These are phyloP conservation scores for Pluvialis apricaria DNA, from an alignment of 2,113 vertebrate species.

Conservation along the genomic window DNA sequence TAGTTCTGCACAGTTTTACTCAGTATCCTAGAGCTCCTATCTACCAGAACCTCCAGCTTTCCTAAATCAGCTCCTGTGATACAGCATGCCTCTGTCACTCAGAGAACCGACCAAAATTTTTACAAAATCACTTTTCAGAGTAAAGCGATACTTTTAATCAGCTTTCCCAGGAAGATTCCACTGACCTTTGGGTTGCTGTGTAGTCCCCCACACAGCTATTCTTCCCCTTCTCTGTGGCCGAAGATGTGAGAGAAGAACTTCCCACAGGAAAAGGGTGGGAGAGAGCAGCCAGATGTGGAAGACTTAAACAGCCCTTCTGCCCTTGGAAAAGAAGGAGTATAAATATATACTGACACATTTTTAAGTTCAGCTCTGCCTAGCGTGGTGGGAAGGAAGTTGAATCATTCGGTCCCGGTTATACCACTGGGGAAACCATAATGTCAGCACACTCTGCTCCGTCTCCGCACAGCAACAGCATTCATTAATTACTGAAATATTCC, in stretches of 20 bases:
- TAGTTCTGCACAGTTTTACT: not conserved
- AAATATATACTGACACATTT: constrained; percentile 58
- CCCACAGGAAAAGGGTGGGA: constrained; percentile 65
- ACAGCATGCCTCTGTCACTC: not conserved
- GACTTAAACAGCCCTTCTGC: constrained; percentile 45
- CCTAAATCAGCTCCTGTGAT: not conserved
- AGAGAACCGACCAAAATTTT: not conserved
- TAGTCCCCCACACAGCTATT: constrained; percentile 30
- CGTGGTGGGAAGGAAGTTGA: constrained; percentile 2
- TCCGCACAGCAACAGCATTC: not conserved
- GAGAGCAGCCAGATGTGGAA: constrained; percentile 57
- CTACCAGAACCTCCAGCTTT: not conserved
- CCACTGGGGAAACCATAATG: constrained; percentile 36
- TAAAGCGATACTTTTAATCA: not conserved
- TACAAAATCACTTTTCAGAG: not conserved
- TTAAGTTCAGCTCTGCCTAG: constrained; percentile 14
- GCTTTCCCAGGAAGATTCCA: constrained; percentile 56
- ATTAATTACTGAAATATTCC: constrained; percentile 26
- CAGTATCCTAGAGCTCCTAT: not conserved
- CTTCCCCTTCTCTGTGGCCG: not conserved
- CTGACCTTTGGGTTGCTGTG: constrained; percentile 36
- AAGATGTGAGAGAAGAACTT: constrained; percentile 50
- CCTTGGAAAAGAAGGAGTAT: constrained; percentile 41
- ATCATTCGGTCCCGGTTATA: not conserved
- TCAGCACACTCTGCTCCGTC: constrained; percentile 11